Conservation (phyloP, 2,888 invertebrate species). For the Erebia palarica region DNA sequence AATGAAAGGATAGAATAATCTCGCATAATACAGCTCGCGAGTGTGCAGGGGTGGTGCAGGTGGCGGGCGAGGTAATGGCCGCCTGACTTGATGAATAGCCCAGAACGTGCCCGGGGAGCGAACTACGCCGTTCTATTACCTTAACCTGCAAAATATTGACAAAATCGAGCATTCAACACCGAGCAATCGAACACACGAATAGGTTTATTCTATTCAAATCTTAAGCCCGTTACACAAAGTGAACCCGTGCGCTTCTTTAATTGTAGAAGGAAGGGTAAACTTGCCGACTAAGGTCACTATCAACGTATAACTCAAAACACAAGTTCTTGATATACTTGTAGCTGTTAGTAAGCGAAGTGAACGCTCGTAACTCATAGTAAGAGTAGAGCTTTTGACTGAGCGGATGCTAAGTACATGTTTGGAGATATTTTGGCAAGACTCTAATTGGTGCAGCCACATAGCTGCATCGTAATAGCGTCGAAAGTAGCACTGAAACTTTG, state of each 20-base stretch:
- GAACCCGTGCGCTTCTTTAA: not conserved
- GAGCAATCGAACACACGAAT: constrained; percentile 14
- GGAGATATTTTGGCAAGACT: too few species aligned
- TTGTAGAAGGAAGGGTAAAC: too few species aligned
- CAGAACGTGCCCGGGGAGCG: constrained; percentile 45
- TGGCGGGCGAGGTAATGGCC: constrained; percentile 14
- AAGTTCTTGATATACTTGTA: too few species aligned
- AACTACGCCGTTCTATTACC: constrained; percentile 14
- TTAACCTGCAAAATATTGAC: constrained; percentile 11
- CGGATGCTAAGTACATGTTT: too few species aligned
- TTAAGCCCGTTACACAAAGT: not conserved
- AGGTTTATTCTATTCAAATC: not conserved
- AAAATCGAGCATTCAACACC: constrained; percentile 17
- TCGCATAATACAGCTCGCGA: constrained; percentile 58
- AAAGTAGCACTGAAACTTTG: too few species aligned
- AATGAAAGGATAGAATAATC: constrained; percentile 68
- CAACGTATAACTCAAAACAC: too few species aligned
- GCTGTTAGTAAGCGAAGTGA: too few species aligned
- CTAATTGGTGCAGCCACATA: too few species aligned
- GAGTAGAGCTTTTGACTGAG: too few species aligned
- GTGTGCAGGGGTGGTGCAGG: constrained; percentile 22
- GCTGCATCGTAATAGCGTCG: too few species aligned
- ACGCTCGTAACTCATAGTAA: too few species aligned
- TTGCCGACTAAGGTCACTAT: too few species aligned
- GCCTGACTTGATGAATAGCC: constrained; percentile 45